Evolutionary conservation across 92 coral and sea anemone genomes (phyloP).

Genomic region (Zoanthus gigantus): DNA sequence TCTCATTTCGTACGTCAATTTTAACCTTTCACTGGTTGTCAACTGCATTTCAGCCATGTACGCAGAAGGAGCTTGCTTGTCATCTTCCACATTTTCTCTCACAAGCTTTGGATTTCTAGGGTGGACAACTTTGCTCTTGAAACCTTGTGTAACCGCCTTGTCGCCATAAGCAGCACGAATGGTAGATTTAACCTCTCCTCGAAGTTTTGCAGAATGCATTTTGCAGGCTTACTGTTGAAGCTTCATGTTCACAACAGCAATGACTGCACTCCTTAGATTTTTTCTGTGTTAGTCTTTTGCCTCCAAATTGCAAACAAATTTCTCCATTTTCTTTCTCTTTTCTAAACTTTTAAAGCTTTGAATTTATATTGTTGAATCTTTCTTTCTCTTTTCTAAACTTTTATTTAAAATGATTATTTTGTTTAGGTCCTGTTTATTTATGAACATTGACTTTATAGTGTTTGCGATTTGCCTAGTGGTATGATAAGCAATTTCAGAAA

Average conservation of each 20-base stretch:
- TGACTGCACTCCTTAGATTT: not conserved
- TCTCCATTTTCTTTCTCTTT: no score
- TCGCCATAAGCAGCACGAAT: constrained; percentile 80
- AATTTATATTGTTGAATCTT: no score
- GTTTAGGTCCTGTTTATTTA: no score
- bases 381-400: no score
- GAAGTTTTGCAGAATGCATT: constrained; percentile 77
- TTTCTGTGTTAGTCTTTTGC: not conserved
- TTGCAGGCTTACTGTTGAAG: not conserved
- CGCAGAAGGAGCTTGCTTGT: constrained; percentile 99
- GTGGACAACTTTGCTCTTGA: constrained; percentile 90
- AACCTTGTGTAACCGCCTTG: constrained; percentile 65
- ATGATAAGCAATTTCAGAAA: no score
- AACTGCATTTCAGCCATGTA: constrained; percentile 76
- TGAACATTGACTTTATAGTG: no score
- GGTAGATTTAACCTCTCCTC: constrained; percentile 83
- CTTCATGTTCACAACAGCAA: not conserved
- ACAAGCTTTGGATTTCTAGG: constrained; percentile 99
- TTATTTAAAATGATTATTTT: no score
- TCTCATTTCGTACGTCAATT: constrained; percentile 94
- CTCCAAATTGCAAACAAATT: not conserved
- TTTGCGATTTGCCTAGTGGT: no score
- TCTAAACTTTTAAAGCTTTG: no score
- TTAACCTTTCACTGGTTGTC: constrained; percentile 75
- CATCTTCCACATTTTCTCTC: constrained; percentile 83